A percentile compares a stretch with the other conserved stretches of the same genome.
Conservation (phyloP, 2,888 invertebrate species). For the Dimorphilus gyrociliatus region DNA sequence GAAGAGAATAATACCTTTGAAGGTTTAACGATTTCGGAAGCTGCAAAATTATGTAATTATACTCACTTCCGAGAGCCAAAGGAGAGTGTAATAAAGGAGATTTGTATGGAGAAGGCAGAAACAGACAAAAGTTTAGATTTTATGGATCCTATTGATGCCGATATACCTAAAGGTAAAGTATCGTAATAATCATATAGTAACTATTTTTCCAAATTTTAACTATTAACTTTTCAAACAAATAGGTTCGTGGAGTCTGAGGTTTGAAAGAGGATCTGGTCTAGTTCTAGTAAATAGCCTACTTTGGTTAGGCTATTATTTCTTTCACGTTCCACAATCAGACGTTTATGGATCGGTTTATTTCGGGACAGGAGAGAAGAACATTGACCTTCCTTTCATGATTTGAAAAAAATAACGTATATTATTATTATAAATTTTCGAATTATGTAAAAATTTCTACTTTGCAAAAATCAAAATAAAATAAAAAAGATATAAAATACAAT, state of each 20-base stretch:
- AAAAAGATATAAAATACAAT: too few relatives aligned
- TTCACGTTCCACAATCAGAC: constrained; percentile 54
- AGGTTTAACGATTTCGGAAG: constrained; percentile 43
- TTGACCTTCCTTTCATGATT: constrained; percentile 63
- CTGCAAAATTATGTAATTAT: constrained; percentile 55
- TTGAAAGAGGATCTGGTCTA: constrained; percentile 50
- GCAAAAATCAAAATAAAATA: too few relatives aligned
- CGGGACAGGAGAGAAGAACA: constrained; percentile 63
- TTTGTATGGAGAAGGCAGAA: constrained; percentile 51
- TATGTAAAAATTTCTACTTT: too few relatives aligned
- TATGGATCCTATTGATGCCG: constrained; percentile 61
- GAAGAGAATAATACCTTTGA: constrained; percentile 49
- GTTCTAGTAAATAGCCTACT: constrained; percentile 54
- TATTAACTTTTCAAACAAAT: too few relatives aligned
- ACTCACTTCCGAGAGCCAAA: constrained; percentile 51
- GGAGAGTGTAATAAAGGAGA: too few relatives aligned
- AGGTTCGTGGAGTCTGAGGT: constrained; percentile 55
- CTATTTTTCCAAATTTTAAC: too few relatives aligned
- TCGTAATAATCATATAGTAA: too few relatives aligned
- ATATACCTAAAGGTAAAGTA: constrained; percentile 58
- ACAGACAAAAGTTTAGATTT: constrained; percentile 74
- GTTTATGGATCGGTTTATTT: constrained; percentile 62
- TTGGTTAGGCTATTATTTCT: constrained; percentile 71
- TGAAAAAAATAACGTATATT: too few relatives aligned
- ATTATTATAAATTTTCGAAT: too few relatives aligned